These are phyloP conservation scores for Phytoseiulus persimilis DNA, from an alignment of 2,888 invertebrate genomes.

Conservation along the genomic window DNA sequence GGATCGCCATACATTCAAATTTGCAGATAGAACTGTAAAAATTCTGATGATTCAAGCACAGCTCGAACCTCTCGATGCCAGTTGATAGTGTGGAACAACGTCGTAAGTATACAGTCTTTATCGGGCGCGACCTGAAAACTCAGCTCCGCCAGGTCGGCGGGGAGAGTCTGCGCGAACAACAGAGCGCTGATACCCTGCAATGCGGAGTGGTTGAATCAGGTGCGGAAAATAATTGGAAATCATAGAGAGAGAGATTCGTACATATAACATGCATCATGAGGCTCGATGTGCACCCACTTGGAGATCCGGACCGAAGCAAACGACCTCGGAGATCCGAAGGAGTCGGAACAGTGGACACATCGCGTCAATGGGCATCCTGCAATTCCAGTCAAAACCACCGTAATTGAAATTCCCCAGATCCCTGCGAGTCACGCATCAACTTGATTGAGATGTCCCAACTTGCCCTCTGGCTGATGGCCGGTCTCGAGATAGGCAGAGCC, in stretches of 20 bases:
- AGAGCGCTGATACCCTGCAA: conserved; percentile 18
- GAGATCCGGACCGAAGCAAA: not conserved
- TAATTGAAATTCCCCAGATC: too few species aligned
- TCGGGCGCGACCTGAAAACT: not conserved
- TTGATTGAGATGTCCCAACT: not conserved
- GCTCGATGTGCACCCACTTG: not conserved
- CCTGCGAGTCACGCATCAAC: not conserved
- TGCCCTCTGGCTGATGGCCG: not conserved
- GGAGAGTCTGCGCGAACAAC: conserved; percentile 24
- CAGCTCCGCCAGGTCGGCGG: not conserved
- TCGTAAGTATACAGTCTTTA: not conserved
- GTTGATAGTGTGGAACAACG: conserved; percentile 24
- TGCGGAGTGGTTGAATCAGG: too few species aligned
- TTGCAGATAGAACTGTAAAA: too few species aligned
- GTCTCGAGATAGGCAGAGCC: not conserved
- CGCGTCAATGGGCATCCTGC: conserved; percentile 12
- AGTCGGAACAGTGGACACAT: conserved; percentile 28
- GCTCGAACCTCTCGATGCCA: conserved; percentile 29
- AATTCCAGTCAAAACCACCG: not conserved
- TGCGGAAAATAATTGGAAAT: too few species aligned
- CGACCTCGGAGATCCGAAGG: not conserved
- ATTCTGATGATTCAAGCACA: too few species aligned
- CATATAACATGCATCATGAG: not conserved
- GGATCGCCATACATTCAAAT: too few species aligned
- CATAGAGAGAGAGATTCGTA: too few species aligned